Evolutionary conservation across 2,797 vertebrate genomes (phyloP), one percentile per base, ranked within the genome.

Genomic region (Crax fasciolata): DNA sequence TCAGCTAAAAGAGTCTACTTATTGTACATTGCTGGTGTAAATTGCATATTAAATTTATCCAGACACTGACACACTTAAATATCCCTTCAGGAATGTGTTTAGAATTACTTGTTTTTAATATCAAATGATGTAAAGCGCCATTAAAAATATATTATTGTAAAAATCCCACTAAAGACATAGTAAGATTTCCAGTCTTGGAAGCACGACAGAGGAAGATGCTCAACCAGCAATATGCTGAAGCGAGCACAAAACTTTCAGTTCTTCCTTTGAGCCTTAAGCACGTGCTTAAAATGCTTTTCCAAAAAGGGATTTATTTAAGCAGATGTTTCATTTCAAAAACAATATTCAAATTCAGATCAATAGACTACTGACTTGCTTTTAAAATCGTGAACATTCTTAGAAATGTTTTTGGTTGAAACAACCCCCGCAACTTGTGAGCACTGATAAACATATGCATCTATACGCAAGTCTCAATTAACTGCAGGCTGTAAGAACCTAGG

Each of bases 11-110:
- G 91, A 96, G 35, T 81, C 85, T 96, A 94, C 95, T 96, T 96
- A 96, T 83, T 97, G 93, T 95, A 95, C 59, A 87, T 65, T 97
- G 79, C 72, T 97, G 93, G 94, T 96, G 91, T 97, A 97, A 98
- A 97, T 96, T 97, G 95, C 94, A 96, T 88, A 92, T 43, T 95
- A 96, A 96, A 89, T 96, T 95, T 97, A 94, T 95, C 93, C 95
- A 97, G 96, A 95, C 85, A 96, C 78, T 38, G 87, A 96, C 87
- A 97, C 85, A 92, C 65, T 96, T 91, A 96, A 94, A 79, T 74
- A 91, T 92, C 87, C 89, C 58, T 86, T 79, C 49, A 85, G 32
- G 79, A 97, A 87, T 92, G 74, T 94, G 92, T 91, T 97, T 95
- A 87, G 90, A 96, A 90, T 95, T 92, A 95, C 63, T 88, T 70